Base-by-base conservation (phyloP, 2,113 vertebrate genomes). In the Bos indicus region DNA sequence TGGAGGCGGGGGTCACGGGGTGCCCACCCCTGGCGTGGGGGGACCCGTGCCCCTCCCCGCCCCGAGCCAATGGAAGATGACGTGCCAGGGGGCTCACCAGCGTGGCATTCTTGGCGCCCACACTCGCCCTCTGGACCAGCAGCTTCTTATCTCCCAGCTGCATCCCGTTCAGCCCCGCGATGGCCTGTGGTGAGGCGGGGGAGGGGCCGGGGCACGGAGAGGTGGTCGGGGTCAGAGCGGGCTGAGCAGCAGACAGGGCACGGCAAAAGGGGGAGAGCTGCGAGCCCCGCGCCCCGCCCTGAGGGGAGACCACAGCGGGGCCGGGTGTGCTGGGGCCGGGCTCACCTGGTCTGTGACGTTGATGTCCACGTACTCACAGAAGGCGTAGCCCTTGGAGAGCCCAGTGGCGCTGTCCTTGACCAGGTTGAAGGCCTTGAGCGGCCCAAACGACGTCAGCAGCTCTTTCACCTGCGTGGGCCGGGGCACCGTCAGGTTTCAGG, bases 131-230 rank as follows among this genome's bases (percentile, higher is more conserved):
- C 98, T 99, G 99, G 77, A 99, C 99, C 93, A 99, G 98, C 85
- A 99, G 99, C 95, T 99, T 99, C 99, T 99, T 99, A 98, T 99
- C 99, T 78, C 99, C 99, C 78, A 99, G 98, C 98, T 99, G 99
- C 99, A 99, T 99, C 59, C 99, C 99, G 1, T 99, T 99, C 95
- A 99, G 98, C 83, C 99, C 99, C 2, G 99, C 99, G 25, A 99
- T 99, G 93, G 99, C 99, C 99, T 99, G 97, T 0, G 89, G 98
- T 85, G 40, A 94, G 97, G 94, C 30, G 88, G 85, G 0, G 81
- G 54, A 59, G 25, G 82, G 96, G 77, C 15, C 15, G 67, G 88
- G 90, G 91, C 85, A 84, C 54, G 26, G 64, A 85, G 77, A 88
- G 81, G 43, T 8, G 60, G 94, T 98, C 94, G 97, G 92, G 43